A percentile compares a stretch with the other conserved stretches of the same genome.
phyloP scores from a whole-genome alignment of 2,888 invertebrate genomes.

The Cheilosia urbana region DNA sequence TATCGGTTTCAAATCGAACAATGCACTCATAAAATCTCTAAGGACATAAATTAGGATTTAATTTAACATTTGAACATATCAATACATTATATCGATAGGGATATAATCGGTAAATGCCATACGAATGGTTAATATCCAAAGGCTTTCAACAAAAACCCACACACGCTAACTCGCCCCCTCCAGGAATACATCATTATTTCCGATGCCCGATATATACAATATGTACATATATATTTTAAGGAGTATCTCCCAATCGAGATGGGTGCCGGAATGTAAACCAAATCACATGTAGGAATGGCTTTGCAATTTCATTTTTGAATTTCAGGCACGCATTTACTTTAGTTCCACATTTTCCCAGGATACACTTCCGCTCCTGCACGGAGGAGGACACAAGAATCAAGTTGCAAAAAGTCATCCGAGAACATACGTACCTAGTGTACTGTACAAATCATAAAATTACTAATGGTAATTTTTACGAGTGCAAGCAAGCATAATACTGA shows the following conservation, averaged over 20 bases:
- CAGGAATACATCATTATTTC: conserved; percentile 11
- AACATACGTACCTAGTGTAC: not conserved
- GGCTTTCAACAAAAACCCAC: conserved; percentile 4
- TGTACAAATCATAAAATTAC: conserved; percentile 62
- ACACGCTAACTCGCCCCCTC: not conserved
- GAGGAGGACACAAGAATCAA: not conserved
- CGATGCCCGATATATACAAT: conserved; percentile 17
- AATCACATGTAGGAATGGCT: not conserved
- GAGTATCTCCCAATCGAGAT: conserved; percentile 16
- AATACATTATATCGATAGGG: conserved; percentile 34
- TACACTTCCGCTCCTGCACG: conserved; percentile 6
- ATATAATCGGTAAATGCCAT: conserved; percentile 38
- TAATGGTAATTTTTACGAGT: conserved; percentile 59
- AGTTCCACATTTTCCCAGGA: conserved; percentile 4
- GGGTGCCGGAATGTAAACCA: conserved; percentile 28
- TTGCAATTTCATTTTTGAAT: conserved; percentile 24
- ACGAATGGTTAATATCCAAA: conserved; percentile 30
- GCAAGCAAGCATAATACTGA: conserved; percentile 32
- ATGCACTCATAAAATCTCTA: conserved; percentile 46
- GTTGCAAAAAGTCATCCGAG: conserved; percentile 9
- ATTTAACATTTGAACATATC: conserved; percentile 29
- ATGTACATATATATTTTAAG: not conserved
- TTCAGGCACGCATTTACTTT: conserved; percentile 41
- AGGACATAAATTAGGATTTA: conserved; percentile 55
- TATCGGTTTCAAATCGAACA: conserved; percentile 24